phyloP scores from a whole-genome alignment of 2,113 vertebrate genomes.

The Mastomys natalensis region DNA sequence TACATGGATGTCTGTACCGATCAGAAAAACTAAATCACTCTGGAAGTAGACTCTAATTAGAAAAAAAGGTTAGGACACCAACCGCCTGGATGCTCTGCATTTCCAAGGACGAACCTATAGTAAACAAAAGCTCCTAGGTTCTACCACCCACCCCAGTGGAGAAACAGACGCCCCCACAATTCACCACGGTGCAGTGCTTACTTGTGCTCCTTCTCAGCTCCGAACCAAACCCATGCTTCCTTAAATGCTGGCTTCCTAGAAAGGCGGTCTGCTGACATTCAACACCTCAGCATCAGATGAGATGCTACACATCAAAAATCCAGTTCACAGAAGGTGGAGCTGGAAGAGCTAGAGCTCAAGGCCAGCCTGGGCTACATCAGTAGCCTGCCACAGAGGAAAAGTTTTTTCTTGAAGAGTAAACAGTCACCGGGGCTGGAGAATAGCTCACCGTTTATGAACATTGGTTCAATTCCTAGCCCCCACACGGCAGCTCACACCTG shows the following conservation, averaged over 20 bases:
- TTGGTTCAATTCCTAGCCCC: neutral
- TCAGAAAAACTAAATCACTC: neutral
- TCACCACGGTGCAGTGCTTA: neutral
- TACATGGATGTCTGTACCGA: accelerated
- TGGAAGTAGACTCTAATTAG: neutral
- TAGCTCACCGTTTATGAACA: neutral
- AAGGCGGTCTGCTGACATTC: neutral
- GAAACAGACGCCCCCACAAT: neutral
- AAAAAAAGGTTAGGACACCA: neutral
- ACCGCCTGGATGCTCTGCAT: accelerated
- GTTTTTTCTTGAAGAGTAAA: neutral
- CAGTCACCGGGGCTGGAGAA: neutral
- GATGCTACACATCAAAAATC: neutral
- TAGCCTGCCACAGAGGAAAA: neutral
- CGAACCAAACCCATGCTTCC: neutral
- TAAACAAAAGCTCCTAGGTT: neutral
- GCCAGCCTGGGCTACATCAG: neutral
- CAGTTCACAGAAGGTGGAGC: neutral
- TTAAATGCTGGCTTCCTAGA: neutral
- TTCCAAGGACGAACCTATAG: neutral
- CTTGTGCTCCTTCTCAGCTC: neutral
- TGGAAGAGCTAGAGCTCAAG: neutral
- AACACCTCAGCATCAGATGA: neutral
- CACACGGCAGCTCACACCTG: neutral
- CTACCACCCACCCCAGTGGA: accelerated